These are phyloP conservation scores for Deroptyus accipitrinus DNA, from an alignment of 2,113 vertebrate species.

Conservation along the genomic window DNA sequence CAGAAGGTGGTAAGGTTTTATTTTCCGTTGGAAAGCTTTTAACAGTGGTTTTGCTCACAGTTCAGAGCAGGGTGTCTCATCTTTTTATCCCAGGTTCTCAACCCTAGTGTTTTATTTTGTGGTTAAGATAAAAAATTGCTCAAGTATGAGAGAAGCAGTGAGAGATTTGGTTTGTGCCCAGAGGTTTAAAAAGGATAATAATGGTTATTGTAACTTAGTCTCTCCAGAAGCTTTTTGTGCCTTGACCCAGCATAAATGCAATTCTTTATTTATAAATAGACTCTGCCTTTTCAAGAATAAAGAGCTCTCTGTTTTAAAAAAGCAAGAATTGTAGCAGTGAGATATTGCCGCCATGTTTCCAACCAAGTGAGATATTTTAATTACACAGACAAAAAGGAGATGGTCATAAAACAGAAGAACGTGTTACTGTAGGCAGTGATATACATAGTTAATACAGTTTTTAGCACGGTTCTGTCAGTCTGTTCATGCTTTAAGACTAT, in stretches of 20 bases:
- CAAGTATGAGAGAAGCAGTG: neutral
- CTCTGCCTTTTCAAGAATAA: neutral
- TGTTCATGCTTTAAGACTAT: neutral
- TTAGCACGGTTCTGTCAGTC: neutral
- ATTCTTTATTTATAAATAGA: neutral
- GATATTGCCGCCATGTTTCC: neutral
- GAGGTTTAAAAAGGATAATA: neutral
- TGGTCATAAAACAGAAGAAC: neutral
- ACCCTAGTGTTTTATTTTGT: neutral
- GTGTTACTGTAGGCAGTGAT: neutral
- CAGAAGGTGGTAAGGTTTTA: conserved; percentile 63
- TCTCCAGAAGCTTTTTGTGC: neutral
- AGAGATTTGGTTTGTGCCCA: neutral
- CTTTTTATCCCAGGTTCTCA: neutral
- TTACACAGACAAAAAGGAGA: neutral
- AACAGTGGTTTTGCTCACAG: neutral
- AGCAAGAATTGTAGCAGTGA: neutral
- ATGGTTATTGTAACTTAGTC: neutral
- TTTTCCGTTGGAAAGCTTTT: neutral
- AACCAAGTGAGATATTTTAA: neutral
- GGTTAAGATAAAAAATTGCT: neutral
- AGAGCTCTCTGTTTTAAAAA: neutral
- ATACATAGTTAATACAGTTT: neutral
- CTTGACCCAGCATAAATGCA: neutral
- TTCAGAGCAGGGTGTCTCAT: neutral